Percentiles rank a stretch among this genome's conserved stretches.
Conservation (phyloP, 2,113 vertebrate species). For the Ageneiosus marmoratus region DNA sequence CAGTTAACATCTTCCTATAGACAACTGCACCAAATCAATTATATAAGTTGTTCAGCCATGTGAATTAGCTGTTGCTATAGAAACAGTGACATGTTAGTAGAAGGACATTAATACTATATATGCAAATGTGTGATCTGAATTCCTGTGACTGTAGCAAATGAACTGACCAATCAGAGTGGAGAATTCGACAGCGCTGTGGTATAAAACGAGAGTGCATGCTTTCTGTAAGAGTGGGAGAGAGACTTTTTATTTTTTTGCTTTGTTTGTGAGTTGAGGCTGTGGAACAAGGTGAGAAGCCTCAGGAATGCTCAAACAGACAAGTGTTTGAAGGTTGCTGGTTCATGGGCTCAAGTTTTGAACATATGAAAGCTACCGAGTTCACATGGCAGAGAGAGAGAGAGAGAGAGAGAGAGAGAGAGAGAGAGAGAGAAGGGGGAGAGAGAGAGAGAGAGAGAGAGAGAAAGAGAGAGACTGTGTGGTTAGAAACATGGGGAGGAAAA, state of each 20-base stretch:
- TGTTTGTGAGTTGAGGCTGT: constrained; percentile 10
- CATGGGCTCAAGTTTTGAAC: neutral
- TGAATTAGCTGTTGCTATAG: constrained; percentile 7
- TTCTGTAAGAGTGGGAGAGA: neutral
- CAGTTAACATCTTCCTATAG: neutral
- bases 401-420: neutral
- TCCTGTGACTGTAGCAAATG: neutral
- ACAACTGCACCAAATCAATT: neutral
- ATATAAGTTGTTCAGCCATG: neutral
- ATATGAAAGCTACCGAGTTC: neutral
- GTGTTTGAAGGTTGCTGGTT: neutral
- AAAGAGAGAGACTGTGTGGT: neutral
- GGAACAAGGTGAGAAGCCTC: constrained; percentile 45
- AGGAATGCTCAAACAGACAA: constrained; percentile 35
- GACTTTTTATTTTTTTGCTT: neutral
- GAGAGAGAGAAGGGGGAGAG: neutral
- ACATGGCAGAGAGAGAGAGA: neutral
- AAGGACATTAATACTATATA: neutral
- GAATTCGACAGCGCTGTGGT: neutral
- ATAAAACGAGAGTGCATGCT: neutral
- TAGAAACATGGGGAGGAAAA: neutral
- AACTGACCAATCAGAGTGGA: neutral
- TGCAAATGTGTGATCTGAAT: neutral
- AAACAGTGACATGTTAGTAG: neutral
- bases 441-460: neutral